phyloP scores from a whole-genome alignment of 2,888 invertebrate species.

The Thelaira solivaga region DNA sequence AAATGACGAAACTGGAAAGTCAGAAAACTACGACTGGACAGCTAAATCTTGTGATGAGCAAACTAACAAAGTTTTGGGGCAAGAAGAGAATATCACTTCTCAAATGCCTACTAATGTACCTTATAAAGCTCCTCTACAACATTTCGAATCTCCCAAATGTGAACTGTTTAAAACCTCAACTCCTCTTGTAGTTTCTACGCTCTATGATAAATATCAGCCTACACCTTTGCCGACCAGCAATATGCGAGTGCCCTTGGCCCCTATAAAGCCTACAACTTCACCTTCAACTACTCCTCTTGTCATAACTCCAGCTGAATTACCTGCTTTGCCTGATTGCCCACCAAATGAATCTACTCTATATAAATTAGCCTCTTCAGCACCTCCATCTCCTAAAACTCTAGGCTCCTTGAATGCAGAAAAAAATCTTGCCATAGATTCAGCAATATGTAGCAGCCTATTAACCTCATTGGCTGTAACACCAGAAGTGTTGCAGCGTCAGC shows the following conservation, averaged over 20 bases:
- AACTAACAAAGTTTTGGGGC: not conserved
- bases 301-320: slow-evolving; percentile 66
- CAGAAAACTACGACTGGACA: not conserved
- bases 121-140: slow-evolving; percentile 7
- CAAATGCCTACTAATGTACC: not conserved
- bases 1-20: not conserved
- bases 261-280: slow-evolving; percentile 31
- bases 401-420: slow-evolving; percentile 2
- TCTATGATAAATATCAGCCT: slow-evolving; percentile 23
- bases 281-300: slow-evolving; percentile 44
- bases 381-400: slow-evolving; percentile 66
- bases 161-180: slow-evolving; percentile 21
- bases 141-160: not conserved
- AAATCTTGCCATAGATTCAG: slow-evolving; percentile 65
- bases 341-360: slow-evolving; percentile 79
- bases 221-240: slow-evolving; percentile 17
- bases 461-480: slow-evolving; percentile 58
- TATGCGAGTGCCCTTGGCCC: not conserved
- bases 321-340: slow-evolving; percentile 78
- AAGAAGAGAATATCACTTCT: no score
- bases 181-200: slow-evolving; percentile 19
- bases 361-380: slow-evolving; percentile 69
- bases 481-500: slow-evolving; percentile 59
- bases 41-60: slow-evolving; percentile 6
- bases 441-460: slow-evolving; percentile 67